A percentile compares a stretch with the other conserved stretches of the same genome.
These are phyloP conservation scores for Hippasteria phrygiana DNA, from an alignment of 53 echinoderm and acorn worm species.

Conservation along the genomic window DNA sequence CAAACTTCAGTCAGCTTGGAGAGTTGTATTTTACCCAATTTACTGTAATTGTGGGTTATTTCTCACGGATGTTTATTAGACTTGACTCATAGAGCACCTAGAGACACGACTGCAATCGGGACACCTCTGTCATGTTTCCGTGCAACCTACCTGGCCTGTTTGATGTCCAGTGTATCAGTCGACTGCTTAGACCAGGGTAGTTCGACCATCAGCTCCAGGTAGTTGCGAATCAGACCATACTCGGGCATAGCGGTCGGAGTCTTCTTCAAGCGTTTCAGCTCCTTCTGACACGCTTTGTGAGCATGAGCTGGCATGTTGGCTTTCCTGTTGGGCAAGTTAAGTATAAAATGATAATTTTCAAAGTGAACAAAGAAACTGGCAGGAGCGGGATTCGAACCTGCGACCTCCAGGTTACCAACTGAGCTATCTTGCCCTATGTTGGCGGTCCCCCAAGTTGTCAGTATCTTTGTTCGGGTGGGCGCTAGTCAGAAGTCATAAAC, in stretches of 20 bases:
- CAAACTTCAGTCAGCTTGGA: no score
- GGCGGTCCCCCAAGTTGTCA: no score
- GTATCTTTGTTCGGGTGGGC: no score
- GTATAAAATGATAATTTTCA: not conserved
- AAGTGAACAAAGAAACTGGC: no score
- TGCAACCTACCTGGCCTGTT: slow-evolving; percentile 81
- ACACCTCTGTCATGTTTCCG: not conserved
- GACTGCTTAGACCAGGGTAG: slow-evolving; percentile 96
- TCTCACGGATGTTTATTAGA: not conserved
- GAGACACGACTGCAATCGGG: not conserved
- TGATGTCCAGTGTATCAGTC: slow-evolving; percentile 88
- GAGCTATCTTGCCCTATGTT: no score
- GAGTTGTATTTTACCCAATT: no score
- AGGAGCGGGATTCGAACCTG: no score
- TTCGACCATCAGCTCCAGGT: slow-evolving; percentile 96
- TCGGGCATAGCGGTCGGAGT: slow-evolving; percentile 97
- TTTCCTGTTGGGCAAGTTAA: slow-evolving; percentile 53
- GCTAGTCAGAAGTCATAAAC: no score
- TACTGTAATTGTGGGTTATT: no score
- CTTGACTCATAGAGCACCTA: not conserved
- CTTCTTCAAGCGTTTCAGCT: slow-evolving; percentile 94
- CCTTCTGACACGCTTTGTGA: slow-evolving; percentile 86
- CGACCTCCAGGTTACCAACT: no score
- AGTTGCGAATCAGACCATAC: slow-evolving; percentile 93
- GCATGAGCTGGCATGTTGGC: slow-evolving; percentile 95